Evolutionary conservation across 2,888 invertebrate genomes (phyloP).

Genomic region (Hirtodrosophila alboralis): DNA sequence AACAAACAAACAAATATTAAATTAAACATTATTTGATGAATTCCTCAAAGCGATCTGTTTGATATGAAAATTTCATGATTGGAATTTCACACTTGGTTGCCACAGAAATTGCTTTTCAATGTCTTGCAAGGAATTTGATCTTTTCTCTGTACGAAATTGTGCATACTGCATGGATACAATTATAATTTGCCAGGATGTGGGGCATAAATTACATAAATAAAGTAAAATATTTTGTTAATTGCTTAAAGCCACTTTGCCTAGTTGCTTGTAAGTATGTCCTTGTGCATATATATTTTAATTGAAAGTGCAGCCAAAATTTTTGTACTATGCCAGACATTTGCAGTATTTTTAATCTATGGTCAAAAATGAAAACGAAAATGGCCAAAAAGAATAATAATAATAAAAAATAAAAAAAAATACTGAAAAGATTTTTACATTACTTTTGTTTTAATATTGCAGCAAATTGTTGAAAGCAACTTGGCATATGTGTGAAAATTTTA

Average conservation of each 20-base stretch:
- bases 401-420: slow-evolving; percentile 4
- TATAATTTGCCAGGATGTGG: slow-evolving; percentile 18
- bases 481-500: slow-evolving; percentile 65
- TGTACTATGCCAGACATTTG: slow-evolving; percentile 15
- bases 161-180: slow-evolving; percentile 1
- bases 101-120: no score
- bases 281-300: slow-evolving; percentile 4
- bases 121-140: no score
- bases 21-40: no score
- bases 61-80: no score
- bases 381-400: background rate
- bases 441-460: slow-evolving; percentile 68
- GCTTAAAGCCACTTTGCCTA: slow-evolving; percentile 29
- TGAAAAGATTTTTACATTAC: slow-evolving; percentile 56
- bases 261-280: background rate
- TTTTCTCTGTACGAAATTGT: background rate
- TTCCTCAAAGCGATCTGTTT: no score
- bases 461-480: slow-evolving; percentile 64
- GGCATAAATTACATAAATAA: slow-evolving; percentile 8
- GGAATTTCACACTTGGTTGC: no score
- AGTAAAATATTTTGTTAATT: slow-evolving; percentile 20
- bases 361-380: slow-evolving; percentile 28
- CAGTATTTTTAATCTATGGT: slow-evolving; percentile 51
- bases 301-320: slow-evolving; percentile 12
- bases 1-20: no score